Conservation (phyloP, 2,797 vertebrate species). For the Diplodus sargus region DNA sequence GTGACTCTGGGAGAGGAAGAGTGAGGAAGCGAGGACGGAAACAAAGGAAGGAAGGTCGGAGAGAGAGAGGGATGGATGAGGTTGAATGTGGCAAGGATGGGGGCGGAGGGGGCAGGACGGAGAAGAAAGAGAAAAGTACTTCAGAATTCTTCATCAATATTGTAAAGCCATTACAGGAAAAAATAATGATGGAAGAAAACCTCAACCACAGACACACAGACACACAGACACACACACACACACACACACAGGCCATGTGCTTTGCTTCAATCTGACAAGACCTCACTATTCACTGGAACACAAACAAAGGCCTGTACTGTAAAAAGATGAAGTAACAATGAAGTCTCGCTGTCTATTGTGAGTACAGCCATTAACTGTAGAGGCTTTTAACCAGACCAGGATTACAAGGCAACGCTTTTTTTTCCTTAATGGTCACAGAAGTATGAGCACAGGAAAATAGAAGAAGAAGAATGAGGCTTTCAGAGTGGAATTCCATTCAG, state of each 20-base stretch:
- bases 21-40: background rate
- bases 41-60: background rate
- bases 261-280: slow-evolving; percentile 28
- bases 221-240: slow-evolving; percentile 2
- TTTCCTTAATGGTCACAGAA: slow-evolving; percentile 50
- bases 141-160: slow-evolving; percentile 25
- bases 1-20: slow-evolving; percentile 48
- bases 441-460: slow-evolving; percentile 1
- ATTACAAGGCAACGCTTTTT: slow-evolving; percentile 39
- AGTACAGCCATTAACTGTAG: slow-evolving; percentile 54
- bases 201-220: background rate
- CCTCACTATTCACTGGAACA: slow-evolving; percentile 32
- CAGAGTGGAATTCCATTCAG: slow-evolving; percentile 51
- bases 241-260: slow-evolving; percentile 9
- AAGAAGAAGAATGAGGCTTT: slow-evolving; percentile 36
- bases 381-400: slow-evolving; percentile 57
- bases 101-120: background rate
- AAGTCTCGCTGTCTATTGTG: slow-evolving; percentile 45
- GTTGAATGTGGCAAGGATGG: background rate
- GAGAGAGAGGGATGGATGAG: background rate
- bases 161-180: slow-evolving; percentile 17
- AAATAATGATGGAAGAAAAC: slow-evolving; percentile 6
- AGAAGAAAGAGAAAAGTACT: slow-evolving; percentile 7
- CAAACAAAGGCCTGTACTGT: slow-evolving; percentile 52
- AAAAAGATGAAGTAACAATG: slow-evolving; percentile 58